Evolutionary conservation across 2,113 vertebrate genomes (phyloP).

Genomic region (Gymnarchus niloticus): DNA sequence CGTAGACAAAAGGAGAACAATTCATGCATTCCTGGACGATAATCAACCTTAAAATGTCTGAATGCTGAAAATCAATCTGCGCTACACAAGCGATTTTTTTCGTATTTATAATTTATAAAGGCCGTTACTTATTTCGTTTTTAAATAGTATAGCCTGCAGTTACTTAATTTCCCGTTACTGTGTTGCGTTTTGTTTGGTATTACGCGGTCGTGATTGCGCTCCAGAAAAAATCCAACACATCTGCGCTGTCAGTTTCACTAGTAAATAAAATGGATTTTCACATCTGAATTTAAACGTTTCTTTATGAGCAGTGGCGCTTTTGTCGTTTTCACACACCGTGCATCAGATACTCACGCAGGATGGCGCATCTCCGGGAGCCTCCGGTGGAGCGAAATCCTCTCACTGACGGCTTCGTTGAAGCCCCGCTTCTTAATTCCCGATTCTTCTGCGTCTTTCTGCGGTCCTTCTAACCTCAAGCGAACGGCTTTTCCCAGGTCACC

Average conservation of each 20-base stretch:
- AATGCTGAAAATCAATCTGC: background rate
- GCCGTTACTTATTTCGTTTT: too few relatives aligned
- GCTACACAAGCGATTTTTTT: background rate
- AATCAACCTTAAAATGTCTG: background rate
- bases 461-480: background rate
- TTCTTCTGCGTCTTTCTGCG: conserved; percentile 32
- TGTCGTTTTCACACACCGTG: background rate
- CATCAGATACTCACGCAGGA: conserved; percentile 68
- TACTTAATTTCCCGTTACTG: too few relatives aligned
- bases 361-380: conserved; percentile 71
- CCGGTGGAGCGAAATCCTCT: conserved; percentile 59
- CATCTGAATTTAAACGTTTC: background rate
- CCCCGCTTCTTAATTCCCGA: conserved; percentile 49
- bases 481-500: conserved; percentile 23
- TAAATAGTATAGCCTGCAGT: too few relatives aligned
- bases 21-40: background rate
- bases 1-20: background rate
- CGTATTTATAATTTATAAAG: too few relatives aligned
- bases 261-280: background rate
- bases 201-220: too few relatives aligned
- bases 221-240: too few relatives aligned
- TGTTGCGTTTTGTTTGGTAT: too few relatives aligned
- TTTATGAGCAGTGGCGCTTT: background rate
- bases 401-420: conserved; percentile 62
- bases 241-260: background rate